Evolutionary conservation across 2,888 invertebrate species (phyloP).

Genomic region (Macrophya annulata): DNA sequence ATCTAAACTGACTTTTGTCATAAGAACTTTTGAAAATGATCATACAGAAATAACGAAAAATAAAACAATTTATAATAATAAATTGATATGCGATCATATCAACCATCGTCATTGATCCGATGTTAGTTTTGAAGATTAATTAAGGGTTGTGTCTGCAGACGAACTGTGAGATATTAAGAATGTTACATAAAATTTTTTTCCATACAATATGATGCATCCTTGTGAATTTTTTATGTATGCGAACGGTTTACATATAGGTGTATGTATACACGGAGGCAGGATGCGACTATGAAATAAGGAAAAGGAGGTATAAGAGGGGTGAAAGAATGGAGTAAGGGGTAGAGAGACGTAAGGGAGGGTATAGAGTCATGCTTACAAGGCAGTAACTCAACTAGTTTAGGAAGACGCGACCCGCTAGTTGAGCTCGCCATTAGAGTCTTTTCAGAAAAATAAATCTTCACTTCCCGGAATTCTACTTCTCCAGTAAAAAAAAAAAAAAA

Average conservation of each 20-base stretch:
- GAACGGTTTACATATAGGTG: background rate
- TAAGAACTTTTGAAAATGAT: no score
- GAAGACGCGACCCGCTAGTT: constrained; percentile 67
- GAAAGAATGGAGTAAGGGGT: constrained; percentile 39
- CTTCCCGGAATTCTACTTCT: constrained; percentile 61
- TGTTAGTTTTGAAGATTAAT: background rate
- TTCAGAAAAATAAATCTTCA: constrained; percentile 78
- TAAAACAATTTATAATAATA: no score
- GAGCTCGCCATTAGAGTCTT: constrained; percentile 75
- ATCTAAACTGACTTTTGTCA: no score
- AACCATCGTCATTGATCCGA: background rate
- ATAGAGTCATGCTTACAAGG: constrained; percentile 72
- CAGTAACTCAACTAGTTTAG: constrained; percentile 75
- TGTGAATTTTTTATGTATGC: background rate
- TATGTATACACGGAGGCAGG: constrained; percentile 38
- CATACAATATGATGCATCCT: background rate
- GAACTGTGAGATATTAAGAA: no score
- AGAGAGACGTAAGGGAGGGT: constrained; percentile 54
- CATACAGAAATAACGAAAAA: no score
- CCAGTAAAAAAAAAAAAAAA: background rate
- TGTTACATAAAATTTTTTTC: background rate
- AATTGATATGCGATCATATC: no score
- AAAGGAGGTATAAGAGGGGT: background rate
- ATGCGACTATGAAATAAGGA: constrained; percentile 8
- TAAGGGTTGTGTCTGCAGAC: background rate